Percentiles rank a stretch among this genome's conserved stretches.
Conservation (phyloP, 2,113 vertebrate species). For the Caranx ignobilis region DNA sequence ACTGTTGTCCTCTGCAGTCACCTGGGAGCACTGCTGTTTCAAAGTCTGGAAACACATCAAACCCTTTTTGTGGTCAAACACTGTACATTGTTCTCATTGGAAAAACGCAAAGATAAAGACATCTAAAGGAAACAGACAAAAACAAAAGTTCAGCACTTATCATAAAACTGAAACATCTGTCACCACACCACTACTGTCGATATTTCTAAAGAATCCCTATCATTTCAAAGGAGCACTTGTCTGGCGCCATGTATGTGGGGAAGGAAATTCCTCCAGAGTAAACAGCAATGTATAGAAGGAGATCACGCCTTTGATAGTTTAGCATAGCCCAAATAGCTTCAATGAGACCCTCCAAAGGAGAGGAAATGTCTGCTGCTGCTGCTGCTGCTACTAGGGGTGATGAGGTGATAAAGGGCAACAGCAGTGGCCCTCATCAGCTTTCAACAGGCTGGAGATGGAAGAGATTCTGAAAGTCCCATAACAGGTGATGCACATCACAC, state of each 20-base stretch:
- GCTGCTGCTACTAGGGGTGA: background rate
- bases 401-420: slow-evolving; percentile 52
- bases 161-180: slow-evolving; percentile 8
- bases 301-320: slow-evolving; percentile 44
- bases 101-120: slow-evolving; percentile 10
- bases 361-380: slow-evolving; percentile 18
- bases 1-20: background rate
- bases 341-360: background rate
- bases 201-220: background rate
- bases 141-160: slow-evolving; percentile 9
- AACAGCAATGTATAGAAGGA: slow-evolving; percentile 31
- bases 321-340: slow-evolving; percentile 18
- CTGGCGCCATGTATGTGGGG: slow-evolving; percentile 35
- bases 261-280: slow-evolving; percentile 47
- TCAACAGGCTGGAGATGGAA: slow-evolving; percentile 8
- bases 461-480: slow-evolving; percentile 2
- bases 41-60: background rate
- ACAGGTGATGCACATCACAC: slow-evolving; percentile 22
- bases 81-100: background rate
- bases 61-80: background rate
- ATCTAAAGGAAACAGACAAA: background rate
- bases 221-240: slow-evolving; percentile 15
- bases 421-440: slow-evolving; percentile 26
- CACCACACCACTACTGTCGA: background rate
- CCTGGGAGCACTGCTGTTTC: background rate